Base-by-base conservation (phyloP, 1,140 invertebrate genomes). In the Bombus ignitus region DNA sequence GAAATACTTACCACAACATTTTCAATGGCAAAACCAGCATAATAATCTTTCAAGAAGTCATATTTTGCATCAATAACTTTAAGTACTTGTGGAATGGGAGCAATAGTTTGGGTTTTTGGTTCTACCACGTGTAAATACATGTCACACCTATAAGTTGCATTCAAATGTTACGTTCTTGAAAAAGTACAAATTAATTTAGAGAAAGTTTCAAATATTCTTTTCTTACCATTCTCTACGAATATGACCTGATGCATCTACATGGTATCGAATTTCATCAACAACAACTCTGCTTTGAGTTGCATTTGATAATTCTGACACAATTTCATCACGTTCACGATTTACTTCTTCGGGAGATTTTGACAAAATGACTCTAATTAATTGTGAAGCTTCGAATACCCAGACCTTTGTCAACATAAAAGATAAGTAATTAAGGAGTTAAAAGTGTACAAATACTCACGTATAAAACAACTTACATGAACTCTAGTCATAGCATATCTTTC, bases 61-160 rank as follows among this genome's bases (percentile, higher is more conserved):
- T 98, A 98, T 93, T 98, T 97, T 10, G 97, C 96, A 94, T 99
- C 98, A 74, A 98, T 97, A 15, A 97, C 96, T 95, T 98, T 97
- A 5, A 99, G 94, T 15, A 98, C 97, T 83, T 98, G 96, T 65
- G 97, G 97, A 44, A 98, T 97, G 0, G 97, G 96, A 13, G 97
- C 95, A 75, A 98, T 98, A 53, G 97, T 97, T 91, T 97, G 96
- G 0, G 96, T 97, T 87, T 96, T 95, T 4, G 96, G 96, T 93
- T 98, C 97, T 0, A 98, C 97, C 0, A 98, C 97, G 92, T 98
- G 97, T 80, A 99, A 96, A 92, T 98, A 98, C 94, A 99, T 97
- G 92, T 98, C 98, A 92, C 97, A 98, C 97, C 98, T 98, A 90
- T 47, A 94, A 92, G 74, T 81, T 85, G 90, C 53, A 81, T 86